Base-by-base conservation (phyloP, 2,113 vertebrate genomes). In the Caracal caracal region DNA sequence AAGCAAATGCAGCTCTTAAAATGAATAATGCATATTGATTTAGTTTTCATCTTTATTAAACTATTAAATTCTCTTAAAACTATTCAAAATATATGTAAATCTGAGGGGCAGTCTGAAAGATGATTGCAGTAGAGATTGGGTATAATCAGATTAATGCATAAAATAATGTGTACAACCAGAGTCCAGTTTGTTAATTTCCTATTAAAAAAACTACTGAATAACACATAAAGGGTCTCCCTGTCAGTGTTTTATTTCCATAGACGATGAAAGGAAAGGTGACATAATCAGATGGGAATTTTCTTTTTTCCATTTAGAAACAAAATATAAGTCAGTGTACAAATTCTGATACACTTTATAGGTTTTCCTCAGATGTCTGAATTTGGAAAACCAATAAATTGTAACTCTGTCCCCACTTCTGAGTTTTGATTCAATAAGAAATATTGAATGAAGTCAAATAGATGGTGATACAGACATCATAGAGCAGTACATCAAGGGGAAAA, bases 31-130 rank as follows among this genome's bases (percentile, higher is more conserved):
- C 20, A 59, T 70, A 47, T 63, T 35, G 2, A 49, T 93, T 75
- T 43, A 37, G 40, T 22, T 51, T 96, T 90, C 4, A 30, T 53
- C n/a, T 73, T 68, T 80, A 96, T 24, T 96, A 24, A 56, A 94
- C n/a, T 68, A 49, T 49, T 94, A 68, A 59, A 51, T 80, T 96
- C 0, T 61, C 28, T 75, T 83, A 49, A 90, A 93, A 86, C 5
- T 80, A 22, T 40, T 90, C 6, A 43, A 88, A 80, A 85, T 73
- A 49, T 16, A 84, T 30, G n/a, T 78, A 13, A 71, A 95, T 75
- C 80, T 80, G 65, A 89, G 20, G 16, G 13, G 3, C 71, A 73
- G 78, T 73, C 2, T 70, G 11, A 80, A 80, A 63, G 5, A 6
- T 78, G 13, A 3, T 82, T 90, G 40, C 2, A 59, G 26, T 53